Base-by-base conservation (phyloP, 1,140 invertebrate species). In the Aphidius gifuensis region DNA sequence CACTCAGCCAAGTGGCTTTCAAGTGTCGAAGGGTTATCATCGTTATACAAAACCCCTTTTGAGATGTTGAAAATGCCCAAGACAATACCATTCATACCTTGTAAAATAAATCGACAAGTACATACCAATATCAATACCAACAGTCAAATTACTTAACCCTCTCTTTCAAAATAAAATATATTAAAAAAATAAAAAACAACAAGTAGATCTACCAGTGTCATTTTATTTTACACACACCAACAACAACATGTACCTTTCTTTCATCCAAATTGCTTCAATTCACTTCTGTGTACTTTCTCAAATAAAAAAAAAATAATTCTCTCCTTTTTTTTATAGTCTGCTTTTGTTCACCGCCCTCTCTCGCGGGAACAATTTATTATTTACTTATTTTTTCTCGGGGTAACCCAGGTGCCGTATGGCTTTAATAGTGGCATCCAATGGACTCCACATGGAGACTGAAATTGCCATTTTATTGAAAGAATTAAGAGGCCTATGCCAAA, bases 391-490 rank as follows among this genome's bases (percentile, higher is more conserved):
- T 32, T 32, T 69, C 62, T 60, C 38, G 50, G 61, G 59, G 65
- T 58, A 66, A 53, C 69, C 60, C 73, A 74, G 70, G 69, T 70
- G 69, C 65, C 64, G 62, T 61, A 59, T 60, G 67, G 62, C 62
- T 69, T 72, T 71, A 71, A 72, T 67, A 65, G 68, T 71, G 72
- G 71, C 70, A 72, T 32, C 66, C 70, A 66, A 66, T 71, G 66
- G 70, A 70, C 56, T 66, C 63, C 57, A 67, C 64, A 60, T 62
- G 54, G 49, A 63, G 55, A 39, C 43, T 63, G 62, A 62, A 64
- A 68, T 65, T 60, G 64, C 64, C 62, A 61, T 68, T 74, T 76
- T 71, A 76, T 72, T 73, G 71, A 65, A 53, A 71, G 73, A 73
- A 74, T 76, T 76, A 76, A 74, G 74, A 70, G 73, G 64, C 70